phyloP scores from a whole-genome alignment of 2,113 vertebrate species.

The Neogobius melanostomus region DNA sequence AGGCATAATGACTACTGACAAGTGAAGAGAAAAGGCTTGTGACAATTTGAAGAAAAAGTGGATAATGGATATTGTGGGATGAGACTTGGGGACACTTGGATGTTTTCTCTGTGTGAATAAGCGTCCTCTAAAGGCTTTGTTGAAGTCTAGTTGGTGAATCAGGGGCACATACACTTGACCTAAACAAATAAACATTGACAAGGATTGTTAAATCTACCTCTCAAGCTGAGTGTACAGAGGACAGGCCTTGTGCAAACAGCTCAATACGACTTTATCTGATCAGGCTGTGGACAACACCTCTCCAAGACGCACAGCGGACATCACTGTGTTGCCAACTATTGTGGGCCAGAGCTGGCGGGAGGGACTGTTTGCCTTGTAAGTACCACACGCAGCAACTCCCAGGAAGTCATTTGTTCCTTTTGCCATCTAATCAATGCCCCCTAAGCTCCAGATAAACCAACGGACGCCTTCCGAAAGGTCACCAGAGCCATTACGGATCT shows the following conservation, averaged over 20 bases:
- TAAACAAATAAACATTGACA: constrained; percentile 10
- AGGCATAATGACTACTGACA: too few species aligned
- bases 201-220: constrained; percentile 22
- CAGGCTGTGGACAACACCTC: constrained; percentile 33
- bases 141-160: background rate
- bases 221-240: constrained; percentile 18
- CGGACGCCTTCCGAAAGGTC: constrained; percentile 56
- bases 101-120: background rate
- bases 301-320: constrained; percentile 39
- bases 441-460: constrained; percentile 61
- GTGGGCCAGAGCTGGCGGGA: constrained; percentile 18
- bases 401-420: constrained; percentile 70
- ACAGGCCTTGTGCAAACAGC: constrained; percentile 40
- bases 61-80: too few species aligned
- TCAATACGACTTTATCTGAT: constrained; percentile 49
- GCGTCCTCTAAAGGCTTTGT: background rate
- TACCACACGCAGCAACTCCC: constrained; percentile 39
- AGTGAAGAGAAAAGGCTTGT: too few species aligned
- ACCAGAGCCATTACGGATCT: constrained; percentile 40
- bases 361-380: constrained; percentile 53
- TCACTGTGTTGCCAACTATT: constrained; percentile 22
- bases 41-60: too few species aligned
- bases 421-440: constrained; percentile 71
- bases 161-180: background rate
- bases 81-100: background rate